Conservation (phyloP, 2,797 vertebrate genomes). For the Kryptolebias ocellatus region DNA sequence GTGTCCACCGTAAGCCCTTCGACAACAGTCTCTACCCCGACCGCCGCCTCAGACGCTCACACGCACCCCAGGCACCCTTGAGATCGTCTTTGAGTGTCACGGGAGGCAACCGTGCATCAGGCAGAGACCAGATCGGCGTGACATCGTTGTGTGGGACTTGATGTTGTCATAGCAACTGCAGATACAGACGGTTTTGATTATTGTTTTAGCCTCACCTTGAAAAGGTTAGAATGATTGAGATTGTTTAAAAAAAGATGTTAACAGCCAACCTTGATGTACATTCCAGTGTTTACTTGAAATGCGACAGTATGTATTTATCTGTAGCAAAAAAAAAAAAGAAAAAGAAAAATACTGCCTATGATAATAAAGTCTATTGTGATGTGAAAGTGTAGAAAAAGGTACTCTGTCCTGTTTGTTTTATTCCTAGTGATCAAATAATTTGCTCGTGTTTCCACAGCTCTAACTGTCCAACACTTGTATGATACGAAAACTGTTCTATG, state of each 20-base stretch:
- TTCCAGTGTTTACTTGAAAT: slow-evolving; percentile 82
- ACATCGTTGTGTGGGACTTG: slow-evolving; percentile 77
- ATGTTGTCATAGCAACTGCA: slow-evolving; percentile 68
- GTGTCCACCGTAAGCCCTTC: slow-evolving; percentile 97
- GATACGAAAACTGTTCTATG: slow-evolving; percentile 59
- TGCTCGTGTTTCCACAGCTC: slow-evolving; percentile 66
- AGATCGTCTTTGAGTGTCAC: slow-evolving; percentile 55
- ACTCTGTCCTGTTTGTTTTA: slow-evolving; percentile 63
- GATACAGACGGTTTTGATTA: slow-evolving; percentile 62
- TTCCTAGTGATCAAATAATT: slow-evolving; percentile 60
- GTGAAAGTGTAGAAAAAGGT: slow-evolving; percentile 68
- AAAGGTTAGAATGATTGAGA: slow-evolving; percentile 63
- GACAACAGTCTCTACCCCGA: slow-evolving; percentile 99
- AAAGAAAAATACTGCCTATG: slow-evolving; percentile 74
- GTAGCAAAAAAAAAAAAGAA: slow-evolving; percentile 71
- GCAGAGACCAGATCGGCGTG: slow-evolving; percentile 62
- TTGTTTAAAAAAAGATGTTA: slow-evolving; percentile 53
- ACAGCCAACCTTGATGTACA: slow-evolving; percentile 74
- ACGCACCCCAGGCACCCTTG: slow-evolving; percentile 69
- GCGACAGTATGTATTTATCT: slow-evolving; percentile 80
- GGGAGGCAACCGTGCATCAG: slow-evolving; percentile 46
- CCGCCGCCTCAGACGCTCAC: slow-evolving; percentile 94
- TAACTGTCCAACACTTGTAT: slow-evolving; percentile 64
- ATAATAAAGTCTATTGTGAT: slow-evolving; percentile 80
- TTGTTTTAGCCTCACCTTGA: slow-evolving; percentile 68